phyloP scores from a whole-genome alignment of 2,113 vertebrate genomes.

The Sisor rabdophorus region DNA sequence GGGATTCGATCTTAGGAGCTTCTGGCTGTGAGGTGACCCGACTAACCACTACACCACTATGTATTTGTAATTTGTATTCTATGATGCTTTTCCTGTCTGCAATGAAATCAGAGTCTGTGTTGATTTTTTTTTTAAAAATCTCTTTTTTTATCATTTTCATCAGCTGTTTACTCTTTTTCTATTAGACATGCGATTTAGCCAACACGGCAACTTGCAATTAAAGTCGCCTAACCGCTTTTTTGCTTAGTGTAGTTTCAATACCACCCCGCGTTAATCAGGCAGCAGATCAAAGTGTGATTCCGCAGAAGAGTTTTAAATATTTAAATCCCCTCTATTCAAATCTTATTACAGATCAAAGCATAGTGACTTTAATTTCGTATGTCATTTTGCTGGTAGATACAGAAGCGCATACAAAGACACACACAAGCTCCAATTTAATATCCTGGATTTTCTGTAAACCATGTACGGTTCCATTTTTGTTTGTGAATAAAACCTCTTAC shows the following conservation, averaged over 20 bases:
- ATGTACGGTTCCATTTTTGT: conserved; percentile 55
- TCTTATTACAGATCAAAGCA: conserved; percentile 74
- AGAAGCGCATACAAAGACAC: conserved; percentile 63
- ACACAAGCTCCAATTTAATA: conserved; percentile 73
- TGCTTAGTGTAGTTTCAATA: conserved; percentile 73
- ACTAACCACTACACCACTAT: no score
- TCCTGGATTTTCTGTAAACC: conserved; percentile 63
- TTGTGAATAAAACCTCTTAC: conserved; percentile 60
- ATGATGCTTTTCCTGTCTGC: conserved; percentile 56
- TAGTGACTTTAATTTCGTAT: conserved; percentile 67
- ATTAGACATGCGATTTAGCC: conserved; percentile 70
- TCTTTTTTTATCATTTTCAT: conserved; percentile 63
- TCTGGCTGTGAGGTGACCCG: no score
- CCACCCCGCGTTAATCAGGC: conserved; percentile 66
- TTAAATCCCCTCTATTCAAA: conserved; percentile 74
- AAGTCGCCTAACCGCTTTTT: conserved; percentile 60
- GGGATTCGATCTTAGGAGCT: no score
- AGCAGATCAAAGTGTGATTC: conserved; percentile 70
- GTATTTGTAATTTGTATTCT: conserved; percentile 55
- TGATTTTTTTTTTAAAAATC: conserved; percentile 68
- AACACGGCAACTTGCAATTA: conserved; percentile 69
- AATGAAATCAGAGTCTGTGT: conserved; percentile 57
- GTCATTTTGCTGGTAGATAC: conserved; percentile 65
- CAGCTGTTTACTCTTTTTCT: conserved; percentile 73
- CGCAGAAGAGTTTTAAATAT: conserved; percentile 74